phyloP scores from a whole-genome alignment of 1,140 invertebrate species.

The Cydia strobilella region DNA sequence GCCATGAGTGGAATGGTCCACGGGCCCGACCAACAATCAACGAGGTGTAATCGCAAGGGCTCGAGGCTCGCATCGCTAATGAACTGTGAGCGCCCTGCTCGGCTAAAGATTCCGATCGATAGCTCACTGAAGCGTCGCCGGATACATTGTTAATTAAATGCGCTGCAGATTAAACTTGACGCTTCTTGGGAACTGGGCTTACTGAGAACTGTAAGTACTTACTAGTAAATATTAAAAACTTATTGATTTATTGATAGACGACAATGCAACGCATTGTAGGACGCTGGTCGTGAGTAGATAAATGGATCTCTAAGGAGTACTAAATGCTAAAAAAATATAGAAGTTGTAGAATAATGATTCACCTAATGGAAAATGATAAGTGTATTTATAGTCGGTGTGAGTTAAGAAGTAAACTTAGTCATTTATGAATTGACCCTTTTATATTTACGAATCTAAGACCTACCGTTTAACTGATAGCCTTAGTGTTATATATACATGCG shows the following conservation, averaged over 20 bases:
- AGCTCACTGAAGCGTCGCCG: constrained; percentile 13
- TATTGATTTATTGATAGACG: neutral
- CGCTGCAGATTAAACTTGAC: constrained; percentile 5
- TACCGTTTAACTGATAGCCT: no score
- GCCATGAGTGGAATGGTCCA: neutral
- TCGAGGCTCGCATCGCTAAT: neutral
- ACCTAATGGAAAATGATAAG: no score
- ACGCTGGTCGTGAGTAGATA: no score
- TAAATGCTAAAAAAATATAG: no score
- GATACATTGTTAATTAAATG: constrained; percentile 21
- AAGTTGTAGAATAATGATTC: no score
- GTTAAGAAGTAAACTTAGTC: no score
- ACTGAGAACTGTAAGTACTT: neutral
- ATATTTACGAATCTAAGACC: no score
- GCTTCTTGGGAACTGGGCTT: neutral
- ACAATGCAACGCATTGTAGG: neutral
- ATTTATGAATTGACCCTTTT: no score
- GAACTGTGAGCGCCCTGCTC: neutral
- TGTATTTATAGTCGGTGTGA: no score
- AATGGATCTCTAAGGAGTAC: no score
- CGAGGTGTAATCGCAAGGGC: constrained; percentile 11
- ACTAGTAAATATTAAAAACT: neutral
- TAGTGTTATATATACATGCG: no score
- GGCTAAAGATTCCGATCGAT: constrained; percentile 17
- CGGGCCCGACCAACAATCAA: neutral